Evolutionary conservation across 2,888 invertebrate genomes (phyloP).

Genomic region (Limenitis camilla): DNA sequence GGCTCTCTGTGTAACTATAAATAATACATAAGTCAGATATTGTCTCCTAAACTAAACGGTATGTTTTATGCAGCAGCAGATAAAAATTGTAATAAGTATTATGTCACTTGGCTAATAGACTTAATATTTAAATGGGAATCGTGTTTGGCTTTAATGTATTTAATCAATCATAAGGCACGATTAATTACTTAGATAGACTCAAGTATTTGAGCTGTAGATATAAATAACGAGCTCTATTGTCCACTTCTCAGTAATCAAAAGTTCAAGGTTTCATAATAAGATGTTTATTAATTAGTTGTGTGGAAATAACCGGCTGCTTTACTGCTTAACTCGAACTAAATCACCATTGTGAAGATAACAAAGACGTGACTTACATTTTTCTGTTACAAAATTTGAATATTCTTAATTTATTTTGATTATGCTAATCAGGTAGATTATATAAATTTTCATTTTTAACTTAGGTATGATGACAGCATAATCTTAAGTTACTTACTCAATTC

Average conservation of each 20-base stretch:
- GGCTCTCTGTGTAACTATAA: slow-evolving; percentile 28
- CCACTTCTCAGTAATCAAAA: slow-evolving; percentile 61
- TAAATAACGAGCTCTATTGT: slow-evolving; percentile 64
- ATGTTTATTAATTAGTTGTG: slow-evolving; percentile 68
- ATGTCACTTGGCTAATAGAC: slow-evolving; percentile 67
- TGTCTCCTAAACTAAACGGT: slow-evolving; percentile 62
- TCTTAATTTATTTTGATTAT: slow-evolving; percentile 26
- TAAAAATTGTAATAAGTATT: slow-evolving; percentile 68
- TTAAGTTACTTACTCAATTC: neutral
- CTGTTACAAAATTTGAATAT: slow-evolving; percentile 30
- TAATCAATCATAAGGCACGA: slow-evolving; percentile 73
- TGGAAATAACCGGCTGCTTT: slow-evolving; percentile 53
- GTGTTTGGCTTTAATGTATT: slow-evolving; percentile 69
- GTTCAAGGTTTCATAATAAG: slow-evolving; percentile 64
- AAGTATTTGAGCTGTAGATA: slow-evolving; percentile 51
- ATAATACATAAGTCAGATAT: slow-evolving; percentile 61
- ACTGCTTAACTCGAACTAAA: slow-evolving; percentile 48
- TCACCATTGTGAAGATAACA: slow-evolving; percentile 48
- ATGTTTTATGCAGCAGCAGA: slow-evolving; percentile 64
- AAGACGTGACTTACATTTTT: slow-evolving; percentile 49
- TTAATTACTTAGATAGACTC: slow-evolving; percentile 67
- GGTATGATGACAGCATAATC: slow-evolving; percentile 20
- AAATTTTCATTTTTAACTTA: slow-evolving; percentile 20
- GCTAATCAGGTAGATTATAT: slow-evolving; percentile 25
- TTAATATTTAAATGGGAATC: slow-evolving; percentile 70